phyloP scores from a whole-genome alignment of 2,888 invertebrate species.

The Synanthedon vespiformis region DNA sequence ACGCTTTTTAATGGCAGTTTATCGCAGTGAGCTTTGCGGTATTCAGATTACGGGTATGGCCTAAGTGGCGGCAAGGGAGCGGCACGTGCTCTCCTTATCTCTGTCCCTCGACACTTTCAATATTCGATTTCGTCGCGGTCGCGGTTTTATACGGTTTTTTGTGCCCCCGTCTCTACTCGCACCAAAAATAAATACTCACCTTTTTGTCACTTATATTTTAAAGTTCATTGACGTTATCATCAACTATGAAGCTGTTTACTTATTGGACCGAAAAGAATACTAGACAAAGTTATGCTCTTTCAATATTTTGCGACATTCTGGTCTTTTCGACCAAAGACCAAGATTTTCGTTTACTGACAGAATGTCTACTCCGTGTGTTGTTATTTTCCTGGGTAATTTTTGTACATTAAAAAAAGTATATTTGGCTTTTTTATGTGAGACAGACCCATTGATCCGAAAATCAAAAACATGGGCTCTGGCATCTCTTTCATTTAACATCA shows the following conservation, averaged over 20 bases:
- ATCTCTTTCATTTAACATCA: too few relatives aligned
- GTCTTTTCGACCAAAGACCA: too few relatives aligned
- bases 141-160: constrained; percentile 31
- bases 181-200: constrained; percentile 21
- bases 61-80: constrained; percentile 63
- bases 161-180: constrained; percentile 16
- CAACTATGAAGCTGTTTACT: constrained; percentile 1
- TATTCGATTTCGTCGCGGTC: constrained; percentile 59
- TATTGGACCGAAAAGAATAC: too few relatives aligned
- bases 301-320: too few relatives aligned
- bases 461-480: too few relatives aligned
- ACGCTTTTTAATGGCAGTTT: constrained; percentile 69
- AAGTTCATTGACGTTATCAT: constrained; percentile 21
- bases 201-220: constrained; percentile 17
- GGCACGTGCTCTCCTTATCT: constrained; percentile 63
- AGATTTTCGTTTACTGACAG: too few relatives aligned
- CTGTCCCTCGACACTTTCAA: constrained; percentile 67
- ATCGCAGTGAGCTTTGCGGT: constrained; percentile 66
- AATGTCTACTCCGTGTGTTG: too few relatives aligned
- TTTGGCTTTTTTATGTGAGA: too few relatives aligned
- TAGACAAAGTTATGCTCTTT: neutral
- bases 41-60: constrained; percentile 61
- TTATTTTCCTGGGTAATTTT: too few relatives aligned
- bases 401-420: too few relatives aligned
- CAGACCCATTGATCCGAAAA: too few relatives aligned